These are phyloP conservation scores for Thecophora atra DNA, from an alignment of 2,888 invertebrate species.

Conservation along the genomic window DNA sequence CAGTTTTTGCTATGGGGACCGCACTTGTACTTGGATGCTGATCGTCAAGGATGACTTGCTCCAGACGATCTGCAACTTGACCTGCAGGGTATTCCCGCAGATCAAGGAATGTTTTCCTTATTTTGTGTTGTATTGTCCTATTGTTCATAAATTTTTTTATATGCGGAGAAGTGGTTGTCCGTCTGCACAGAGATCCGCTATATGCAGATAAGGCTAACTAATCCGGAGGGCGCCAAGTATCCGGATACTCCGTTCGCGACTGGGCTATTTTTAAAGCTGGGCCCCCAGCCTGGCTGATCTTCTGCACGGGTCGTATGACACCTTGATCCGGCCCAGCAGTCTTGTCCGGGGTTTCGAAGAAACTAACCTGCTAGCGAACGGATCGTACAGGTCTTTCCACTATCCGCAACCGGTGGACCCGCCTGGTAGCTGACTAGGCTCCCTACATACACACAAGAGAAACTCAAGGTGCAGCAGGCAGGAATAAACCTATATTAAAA, in stretches of 20 bases:
- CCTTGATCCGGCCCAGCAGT: slow-evolving; percentile 14
- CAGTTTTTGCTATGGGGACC: too few relatives aligned
- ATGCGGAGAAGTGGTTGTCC: not conserved
- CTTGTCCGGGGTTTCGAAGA: too few relatives aligned
- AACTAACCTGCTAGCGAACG: not conserved
- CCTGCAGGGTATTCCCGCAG: not conserved
- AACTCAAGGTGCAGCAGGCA: not conserved
- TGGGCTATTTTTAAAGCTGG: not conserved
- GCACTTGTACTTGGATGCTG: too few relatives aligned
- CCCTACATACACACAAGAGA: not conserved
- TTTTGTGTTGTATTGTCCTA: not conserved
- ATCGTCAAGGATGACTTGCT: too few relatives aligned
- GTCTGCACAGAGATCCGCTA: slow-evolving; percentile 20
- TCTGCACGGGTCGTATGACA: slow-evolving; percentile 25
- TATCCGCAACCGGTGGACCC: not conserved
- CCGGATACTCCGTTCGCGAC: slow-evolving; percentile 26
- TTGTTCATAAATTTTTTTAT: not conserved
- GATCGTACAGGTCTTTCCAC: not conserved
- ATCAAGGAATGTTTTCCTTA: not conserved
- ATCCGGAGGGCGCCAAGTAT: slow-evolving; percentile 35
- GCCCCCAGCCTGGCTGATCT: slow-evolving; percentile 23
- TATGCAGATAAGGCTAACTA: slow-evolving; percentile 29
- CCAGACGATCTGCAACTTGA: too few relatives aligned
- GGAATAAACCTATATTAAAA: too few relatives aligned
- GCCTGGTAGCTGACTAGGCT: not conserved